These are phyloP conservation scores for Zonitis immaculata DNA, from an alignment of 2,888 invertebrate species.

Conservation along the genomic window DNA sequence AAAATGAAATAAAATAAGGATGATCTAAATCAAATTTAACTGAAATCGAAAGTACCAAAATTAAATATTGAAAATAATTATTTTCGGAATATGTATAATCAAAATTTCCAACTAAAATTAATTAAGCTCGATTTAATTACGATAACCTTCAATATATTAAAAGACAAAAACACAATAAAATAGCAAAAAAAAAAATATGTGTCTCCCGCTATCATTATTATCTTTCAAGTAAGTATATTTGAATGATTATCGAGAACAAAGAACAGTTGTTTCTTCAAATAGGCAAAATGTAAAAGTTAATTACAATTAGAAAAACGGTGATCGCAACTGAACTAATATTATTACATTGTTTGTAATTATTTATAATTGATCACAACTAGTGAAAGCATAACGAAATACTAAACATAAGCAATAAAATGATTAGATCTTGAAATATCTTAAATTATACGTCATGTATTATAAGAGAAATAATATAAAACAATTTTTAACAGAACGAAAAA, in stretches of 20 bases:
- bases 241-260: background rate
- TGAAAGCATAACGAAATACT: conserved; percentile 20
- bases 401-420: conserved; percentile 6
- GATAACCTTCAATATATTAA: too few relatives aligned
- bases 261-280: background rate
- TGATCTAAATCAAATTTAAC: too few relatives aligned
- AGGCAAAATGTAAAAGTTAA: background rate
- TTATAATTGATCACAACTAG: conserved; percentile 19
- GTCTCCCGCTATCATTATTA: too few relatives aligned
- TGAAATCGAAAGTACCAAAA: conserved; percentile 1
- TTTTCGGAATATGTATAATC: too few relatives aligned
- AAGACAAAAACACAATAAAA: too few relatives aligned
- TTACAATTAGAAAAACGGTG: conserved; percentile 7
- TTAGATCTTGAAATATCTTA: conserved; percentile 1
- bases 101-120: too few relatives aligned
- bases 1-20: background rate
- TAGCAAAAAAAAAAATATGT: too few relatives aligned
- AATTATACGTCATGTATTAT: background rate
- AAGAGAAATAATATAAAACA: background rate
- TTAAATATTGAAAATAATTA: too few relatives aligned
- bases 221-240: background rate
- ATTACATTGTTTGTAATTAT: conserved; percentile 14
- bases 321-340: conserved; percentile 12
- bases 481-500: background rate
- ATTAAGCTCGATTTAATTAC: background rate